Percentiles rank a stretch among this genome's conserved stretches.
phyloP scores from a whole-genome alignment of 2,113 vertebrate species.

The Tretioscincus oriximinensis region DNA sequence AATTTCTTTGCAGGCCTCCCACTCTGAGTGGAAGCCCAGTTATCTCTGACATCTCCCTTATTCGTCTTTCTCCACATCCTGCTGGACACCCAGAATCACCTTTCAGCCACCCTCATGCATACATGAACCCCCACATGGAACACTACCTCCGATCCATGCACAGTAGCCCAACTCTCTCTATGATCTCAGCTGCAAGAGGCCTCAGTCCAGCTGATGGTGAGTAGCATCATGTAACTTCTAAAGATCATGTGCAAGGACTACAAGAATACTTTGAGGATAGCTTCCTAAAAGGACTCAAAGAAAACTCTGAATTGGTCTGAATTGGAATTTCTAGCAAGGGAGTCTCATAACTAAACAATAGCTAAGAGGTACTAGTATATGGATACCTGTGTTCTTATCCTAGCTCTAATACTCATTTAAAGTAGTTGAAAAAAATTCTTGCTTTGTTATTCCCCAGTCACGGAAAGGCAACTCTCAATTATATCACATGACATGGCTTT shows the following conservation, averaged over 20 bases:
- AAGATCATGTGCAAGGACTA: too few species aligned
- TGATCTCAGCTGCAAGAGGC: constrained; percentile 93
- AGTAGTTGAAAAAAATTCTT: too few species aligned
- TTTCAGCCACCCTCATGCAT: constrained; percentile 87
- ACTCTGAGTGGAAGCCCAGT: constrained; percentile 89
- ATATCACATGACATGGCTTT: too few species aligned
- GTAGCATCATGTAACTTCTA: constrained; percentile 31
- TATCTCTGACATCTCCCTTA: constrained; percentile 95
- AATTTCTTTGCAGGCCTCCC: constrained; percentile 79
- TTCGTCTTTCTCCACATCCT: constrained; percentile 89
- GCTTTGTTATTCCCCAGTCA: too few species aligned
- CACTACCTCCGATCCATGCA: constrained; percentile 95
- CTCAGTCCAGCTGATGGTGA: constrained; percentile 94
- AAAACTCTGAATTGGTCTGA: too few species aligned
- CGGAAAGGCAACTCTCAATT: too few species aligned
- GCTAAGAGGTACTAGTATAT: too few species aligned
- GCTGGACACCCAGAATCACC: constrained; percentile 80
- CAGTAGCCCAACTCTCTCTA: constrained; percentile 91
- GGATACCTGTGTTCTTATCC: too few species aligned
- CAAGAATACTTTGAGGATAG: not conserved
- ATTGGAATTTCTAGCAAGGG: too few species aligned
- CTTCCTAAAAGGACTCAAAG: not conserved
- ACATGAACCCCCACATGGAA: constrained; percentile 94
- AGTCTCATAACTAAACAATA: too few species aligned
- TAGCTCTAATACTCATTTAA: too few species aligned